A percentile compares a stretch with the other conserved stretches of the same genome.
phyloP scores from a whole-genome alignment of 2,797 vertebrate genomes.

The Morelia viridis region DNA sequence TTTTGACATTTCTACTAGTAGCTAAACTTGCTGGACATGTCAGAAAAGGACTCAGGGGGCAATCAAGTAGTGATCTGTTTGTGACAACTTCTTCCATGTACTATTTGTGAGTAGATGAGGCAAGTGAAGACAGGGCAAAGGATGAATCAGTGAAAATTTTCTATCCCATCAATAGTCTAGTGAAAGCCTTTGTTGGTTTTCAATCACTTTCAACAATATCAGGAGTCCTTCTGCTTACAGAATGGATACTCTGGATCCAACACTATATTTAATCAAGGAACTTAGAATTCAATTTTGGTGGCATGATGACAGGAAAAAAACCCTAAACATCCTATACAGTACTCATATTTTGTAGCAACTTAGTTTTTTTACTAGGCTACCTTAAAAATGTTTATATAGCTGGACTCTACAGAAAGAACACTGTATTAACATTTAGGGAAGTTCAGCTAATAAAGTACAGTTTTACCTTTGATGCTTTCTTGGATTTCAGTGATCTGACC shows the following conservation, averaged over 20 bases:
- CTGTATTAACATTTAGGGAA: conserved; percentile 8
- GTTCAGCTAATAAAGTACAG: background rate
- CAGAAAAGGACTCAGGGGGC: background rate
- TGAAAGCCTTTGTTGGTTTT: background rate
- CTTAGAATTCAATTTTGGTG: background rate
- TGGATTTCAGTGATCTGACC: conserved; percentile 83
- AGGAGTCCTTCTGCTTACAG: background rate
- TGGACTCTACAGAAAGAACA: background rate
- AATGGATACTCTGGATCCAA: background rate
- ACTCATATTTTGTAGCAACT: background rate
- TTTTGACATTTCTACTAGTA: background rate
- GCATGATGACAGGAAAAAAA: background rate
- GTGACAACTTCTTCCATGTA: background rate
- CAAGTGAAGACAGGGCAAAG: background rate
- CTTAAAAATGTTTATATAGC: background rate
- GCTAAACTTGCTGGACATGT: background rate
- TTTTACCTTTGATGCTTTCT: conserved; percentile 85
- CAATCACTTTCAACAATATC: background rate
- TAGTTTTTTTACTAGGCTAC: background rate
- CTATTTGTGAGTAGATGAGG: background rate
- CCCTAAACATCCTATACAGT: background rate
- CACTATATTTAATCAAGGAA: background rate
- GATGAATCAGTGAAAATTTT: background rate
- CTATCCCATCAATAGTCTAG: background rate
- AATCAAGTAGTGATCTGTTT: background rate